Conservation (phyloP, 2,797 vertebrate genomes). For the Chromis chromis region DNA sequence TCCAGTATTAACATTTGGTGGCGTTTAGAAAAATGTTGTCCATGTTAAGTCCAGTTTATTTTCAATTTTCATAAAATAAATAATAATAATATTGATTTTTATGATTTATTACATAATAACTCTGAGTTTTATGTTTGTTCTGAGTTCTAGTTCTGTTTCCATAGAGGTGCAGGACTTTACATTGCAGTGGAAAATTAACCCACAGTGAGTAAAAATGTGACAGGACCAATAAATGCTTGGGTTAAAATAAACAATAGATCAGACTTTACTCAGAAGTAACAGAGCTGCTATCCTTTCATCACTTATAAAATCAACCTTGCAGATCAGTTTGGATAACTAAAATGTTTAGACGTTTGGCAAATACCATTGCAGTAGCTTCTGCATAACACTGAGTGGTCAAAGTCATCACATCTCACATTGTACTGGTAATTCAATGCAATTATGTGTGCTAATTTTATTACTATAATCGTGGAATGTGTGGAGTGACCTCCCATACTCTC, state of each 20-base stretch:
- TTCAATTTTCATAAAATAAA: too few relatives aligned
- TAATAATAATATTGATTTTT: too few relatives aligned
- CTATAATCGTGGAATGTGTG: background rate
- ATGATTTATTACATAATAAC: too few relatives aligned
- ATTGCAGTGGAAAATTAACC: too few relatives aligned
- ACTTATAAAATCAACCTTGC: background rate
- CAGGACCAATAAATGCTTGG: background rate
- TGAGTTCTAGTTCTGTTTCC: too few relatives aligned
- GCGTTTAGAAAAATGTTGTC: too few relatives aligned
- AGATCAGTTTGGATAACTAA: constrained; percentile 3
- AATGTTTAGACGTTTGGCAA: constrained; percentile 12
- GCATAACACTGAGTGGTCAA: background rate
- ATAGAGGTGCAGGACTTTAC: too few relatives aligned
- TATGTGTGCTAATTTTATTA: background rate
- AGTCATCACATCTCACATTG: background rate
- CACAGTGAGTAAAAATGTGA: background rate
- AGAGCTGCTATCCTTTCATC: constrained; percentile 14
- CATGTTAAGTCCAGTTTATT: too few relatives aligned
- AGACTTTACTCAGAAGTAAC: background rate
- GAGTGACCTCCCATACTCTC: background rate
- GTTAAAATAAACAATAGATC: constrained; percentile 11
- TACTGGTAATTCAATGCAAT: background rate
- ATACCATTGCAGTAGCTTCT: background rate
- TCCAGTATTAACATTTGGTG: too few relatives aligned
- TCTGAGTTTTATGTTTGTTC: too few relatives aligned